Evolutionary conservation across 2,888 invertebrate species (phyloP).

Genomic region (Dicyrtomina minuta): DNA sequence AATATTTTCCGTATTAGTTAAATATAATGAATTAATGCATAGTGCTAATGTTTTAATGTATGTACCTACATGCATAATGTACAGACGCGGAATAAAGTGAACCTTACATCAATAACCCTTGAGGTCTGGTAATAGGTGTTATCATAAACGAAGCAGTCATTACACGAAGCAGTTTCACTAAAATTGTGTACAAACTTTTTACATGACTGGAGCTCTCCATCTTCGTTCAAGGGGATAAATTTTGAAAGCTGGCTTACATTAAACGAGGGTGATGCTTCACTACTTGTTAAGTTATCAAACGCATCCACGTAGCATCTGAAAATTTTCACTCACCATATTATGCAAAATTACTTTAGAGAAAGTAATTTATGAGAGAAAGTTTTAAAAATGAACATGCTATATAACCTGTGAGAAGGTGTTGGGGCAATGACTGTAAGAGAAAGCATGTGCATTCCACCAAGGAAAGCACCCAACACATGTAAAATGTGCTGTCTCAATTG

Average conservation of each 20-base stretch:
- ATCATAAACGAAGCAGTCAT: slow-evolving; percentile 69
- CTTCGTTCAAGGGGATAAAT: slow-evolving; percentile 63
- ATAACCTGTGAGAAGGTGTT: slow-evolving; percentile 45
- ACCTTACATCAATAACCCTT: slow-evolving; percentile 65
- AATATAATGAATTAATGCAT: not conserved
- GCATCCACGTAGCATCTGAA: slow-evolving; percentile 44
- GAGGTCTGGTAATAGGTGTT: slow-evolving; percentile 71
- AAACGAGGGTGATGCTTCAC: slow-evolving; percentile 26
- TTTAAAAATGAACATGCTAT: not conserved
- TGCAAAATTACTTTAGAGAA: no score
- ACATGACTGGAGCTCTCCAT: slow-evolving; percentile 68
- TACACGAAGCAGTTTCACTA: slow-evolving; percentile 53
- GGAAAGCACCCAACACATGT: slow-evolving; percentile 45
- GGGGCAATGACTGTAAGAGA: slow-evolving; percentile 47
- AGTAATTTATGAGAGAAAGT: not conserved
- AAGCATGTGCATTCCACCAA: slow-evolving; percentile 52
- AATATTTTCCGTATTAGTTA: no score
- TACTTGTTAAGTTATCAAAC: slow-evolving; percentile 35
- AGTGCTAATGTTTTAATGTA: no score
- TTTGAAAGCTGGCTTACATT: slow-evolving; percentile 43
- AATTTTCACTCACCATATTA: not conserved
- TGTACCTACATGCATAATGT: no score
- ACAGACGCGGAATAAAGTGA: not conserved
- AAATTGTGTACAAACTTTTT: slow-evolving; percentile 55
- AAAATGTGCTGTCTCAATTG: slow-evolving; percentile 49